Evolutionary conservation across 92 coral and sea anemone genomes (phyloP), one percentile per base, ranked within the genome.

Genomic region (Zoanthus solanderi): DNA sequence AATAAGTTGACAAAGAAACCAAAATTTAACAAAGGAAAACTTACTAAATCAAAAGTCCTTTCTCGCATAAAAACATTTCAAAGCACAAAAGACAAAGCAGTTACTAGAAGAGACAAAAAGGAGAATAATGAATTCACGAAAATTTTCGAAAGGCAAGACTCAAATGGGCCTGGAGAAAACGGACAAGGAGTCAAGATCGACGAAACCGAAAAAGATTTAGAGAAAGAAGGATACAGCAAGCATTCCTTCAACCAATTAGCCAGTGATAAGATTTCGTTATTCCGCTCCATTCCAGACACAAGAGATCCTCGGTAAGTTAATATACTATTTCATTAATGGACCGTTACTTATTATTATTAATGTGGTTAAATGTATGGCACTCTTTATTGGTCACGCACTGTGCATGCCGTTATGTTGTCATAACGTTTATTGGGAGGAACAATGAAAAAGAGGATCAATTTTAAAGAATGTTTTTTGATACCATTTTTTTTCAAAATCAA

Each of bases 211-310:
- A 93, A 93, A 54, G 71, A 78, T 16, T 79, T 84, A n/a, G 98
- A 95, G 53, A 93, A 88, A 68, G 93, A 84, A 17, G 98, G 98
- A 17, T 95, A 93, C 80, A 78, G 48, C 6, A 89, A 95, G 75
- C 93, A 93, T 68, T 96, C 98, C 44, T 95, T 95, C 50, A 95
- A 95, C 60, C 94, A 95, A 76, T 88, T 93, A 30, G 98, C 92
- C 46, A 95, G 98, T 78, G 84, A 72, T 69, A 95, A 93, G 91
- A 95, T 95, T 83, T 95, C 98, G 0, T 84, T 95, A 29, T 92
- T 89, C 76, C 92, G 98, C 8, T 91, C 96, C 30, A 93, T 95
- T 16, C 98, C 94, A 75, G 98, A 95, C 74, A 95, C 98, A 0
- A 84, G 98, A 71, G 93, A 91, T 75, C 76, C 84, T 10, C 92